Base-by-base conservation (phyloP, 2,113 vertebrate genomes). In the Hemiprocne comata region DNA sequence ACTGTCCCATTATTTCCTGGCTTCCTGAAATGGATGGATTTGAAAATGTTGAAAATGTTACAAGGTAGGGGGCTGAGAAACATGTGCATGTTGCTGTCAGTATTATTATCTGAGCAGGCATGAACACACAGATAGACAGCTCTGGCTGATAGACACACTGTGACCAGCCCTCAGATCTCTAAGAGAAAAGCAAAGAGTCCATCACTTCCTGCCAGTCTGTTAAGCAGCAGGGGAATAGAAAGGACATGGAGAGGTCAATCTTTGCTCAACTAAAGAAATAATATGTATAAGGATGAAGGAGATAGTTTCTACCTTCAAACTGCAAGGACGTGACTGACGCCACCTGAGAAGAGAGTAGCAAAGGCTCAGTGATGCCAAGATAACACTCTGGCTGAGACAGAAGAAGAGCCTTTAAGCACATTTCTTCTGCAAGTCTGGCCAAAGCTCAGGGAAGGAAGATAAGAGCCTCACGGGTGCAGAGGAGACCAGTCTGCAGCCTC, bases 221-320 rank as follows among this genome's bases (percentile, higher is more conserved):
- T 33, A 81, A 95, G 85, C 94, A 96, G 93, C 93, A 62, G 96
- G 95, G 85, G 94, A 95, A 90, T 86, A 88, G 72, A 94, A 90
- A 96, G 94, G 88, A 96, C 92, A 86, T 3, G 0, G 60, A 93
- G 73, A 96, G 92, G 92, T 96, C 96, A 95, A 46, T 81, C 85
- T 93, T 77, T 84, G 75, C 94, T 84, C 83, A 78, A 4, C 79
- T 94, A 69, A 61, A 94, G 93, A 89, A 96, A 95, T 87, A 90
- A 92, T 71, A 51, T 7, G 23, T 91, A 50, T 53, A 61, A 87
- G 82, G 93, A 95, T 96, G 95, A 96, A 97, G 94, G 83, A 90
- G 69, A 89, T 55, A 20, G 5, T 94, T 90, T 86, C 90, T 53
- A 69, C 82, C 90, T 96, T 95, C 92, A 95, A 72, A 94, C 92